Evolutionary conservation across 2,888 invertebrate species (phyloP).

Genomic region (Cheiracanthium punctorium): DNA sequence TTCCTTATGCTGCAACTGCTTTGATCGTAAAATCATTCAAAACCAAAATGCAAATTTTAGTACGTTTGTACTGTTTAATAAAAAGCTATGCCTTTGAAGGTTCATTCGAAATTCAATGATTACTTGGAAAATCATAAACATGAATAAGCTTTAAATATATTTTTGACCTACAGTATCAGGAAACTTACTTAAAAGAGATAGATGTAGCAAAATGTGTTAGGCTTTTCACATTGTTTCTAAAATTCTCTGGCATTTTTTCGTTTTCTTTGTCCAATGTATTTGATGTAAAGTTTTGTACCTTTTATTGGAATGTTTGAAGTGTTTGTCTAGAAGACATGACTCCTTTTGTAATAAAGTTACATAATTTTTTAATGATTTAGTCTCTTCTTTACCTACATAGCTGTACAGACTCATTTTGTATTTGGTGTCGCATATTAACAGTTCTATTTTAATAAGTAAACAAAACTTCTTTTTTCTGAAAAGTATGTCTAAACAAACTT

Average conservation of each 20-base stretch:
- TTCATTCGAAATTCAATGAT: too few relatives aligned
- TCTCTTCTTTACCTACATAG: not conserved
- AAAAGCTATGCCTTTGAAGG: too few relatives aligned
- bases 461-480: conserved; percentile 28
- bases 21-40: too few relatives aligned
- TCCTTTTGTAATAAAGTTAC: not conserved
- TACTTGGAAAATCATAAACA: too few relatives aligned
- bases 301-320: not conserved
- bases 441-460: conserved; percentile 28
- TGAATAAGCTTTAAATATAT: too few relatives aligned
- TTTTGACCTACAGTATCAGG: too few relatives aligned
- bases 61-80: too few relatives aligned
- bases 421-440: conserved; percentile 33
- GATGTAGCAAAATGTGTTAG: too few relatives aligned
- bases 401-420: conserved; percentile 31
- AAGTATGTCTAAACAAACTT: conserved; percentile 36
- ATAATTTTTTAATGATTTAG: not conserved
- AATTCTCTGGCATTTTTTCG: not conserved
- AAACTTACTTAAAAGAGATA: too few relatives aligned
- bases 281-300: not conserved
- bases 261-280: not conserved
- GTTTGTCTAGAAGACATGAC: not conserved
- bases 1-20: too few relatives aligned
- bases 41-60: too few relatives aligned
- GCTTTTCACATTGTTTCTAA: too few relatives aligned